Conservation (phyloP, 2,888 invertebrate genomes). For the Aspidiotus destructor region DNA sequence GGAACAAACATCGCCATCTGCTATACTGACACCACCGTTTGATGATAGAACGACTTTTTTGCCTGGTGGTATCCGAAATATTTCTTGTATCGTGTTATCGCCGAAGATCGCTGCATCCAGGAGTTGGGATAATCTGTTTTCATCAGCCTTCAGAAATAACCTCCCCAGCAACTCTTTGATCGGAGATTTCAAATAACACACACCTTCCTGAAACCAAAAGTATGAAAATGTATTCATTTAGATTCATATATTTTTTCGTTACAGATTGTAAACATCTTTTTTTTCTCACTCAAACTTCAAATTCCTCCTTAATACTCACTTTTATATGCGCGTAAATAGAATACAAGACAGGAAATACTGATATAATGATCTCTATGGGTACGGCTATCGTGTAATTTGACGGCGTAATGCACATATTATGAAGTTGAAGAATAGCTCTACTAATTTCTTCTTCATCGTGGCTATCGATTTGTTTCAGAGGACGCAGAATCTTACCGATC, state of each 20-base stretch:
- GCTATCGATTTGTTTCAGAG: constrained; percentile 43
- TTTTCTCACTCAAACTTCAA: neutral
- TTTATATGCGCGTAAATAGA: constrained; percentile 37
- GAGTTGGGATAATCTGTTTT: neutral
- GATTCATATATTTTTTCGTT: no score
- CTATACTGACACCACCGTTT: neutral
- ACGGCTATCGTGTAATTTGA: constrained; percentile 42
- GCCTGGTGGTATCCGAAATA: neutral
- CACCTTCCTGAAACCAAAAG: constrained; percentile 34
- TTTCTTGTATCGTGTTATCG: neutral
- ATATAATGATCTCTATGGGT: constrained; percentile 39
- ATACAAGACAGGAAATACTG: constrained; percentile 37
- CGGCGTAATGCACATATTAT: constrained; percentile 41
- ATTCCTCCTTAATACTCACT: neutral
- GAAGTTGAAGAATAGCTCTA: constrained; percentile 41
- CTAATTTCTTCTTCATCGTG: constrained; percentile 41
- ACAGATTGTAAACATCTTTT: no score
- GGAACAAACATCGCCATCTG: no score
- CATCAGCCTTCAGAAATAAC: constrained; percentile 8
- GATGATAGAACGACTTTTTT: constrained; percentile 8
- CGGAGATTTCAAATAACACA: constrained; percentile 36
- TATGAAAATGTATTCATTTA: neutral
- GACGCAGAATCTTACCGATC: constrained; percentile 47
- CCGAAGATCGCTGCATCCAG: constrained; percentile 7
- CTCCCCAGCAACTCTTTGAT: constrained; percentile 35